Conservation (phyloP, 92 coral and sea anemone genomes). For the Epizoanthus stellaris region DNA sequence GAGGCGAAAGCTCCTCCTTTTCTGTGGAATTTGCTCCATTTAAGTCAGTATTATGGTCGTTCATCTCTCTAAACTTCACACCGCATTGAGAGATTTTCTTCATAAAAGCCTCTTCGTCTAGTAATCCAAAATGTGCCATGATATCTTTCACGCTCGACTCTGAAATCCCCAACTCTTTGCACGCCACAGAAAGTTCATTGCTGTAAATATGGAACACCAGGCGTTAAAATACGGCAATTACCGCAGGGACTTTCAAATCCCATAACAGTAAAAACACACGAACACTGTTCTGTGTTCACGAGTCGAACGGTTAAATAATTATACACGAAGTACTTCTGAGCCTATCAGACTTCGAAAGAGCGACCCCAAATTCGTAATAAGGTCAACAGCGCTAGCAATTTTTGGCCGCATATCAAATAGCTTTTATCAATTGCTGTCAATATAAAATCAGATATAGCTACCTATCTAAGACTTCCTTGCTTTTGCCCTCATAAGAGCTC, state of each 20-base stretch:
- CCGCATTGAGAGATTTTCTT: constrained; percentile 40
- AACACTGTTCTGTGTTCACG: constrained; percentile 18
- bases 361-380: constrained; percentile 30
- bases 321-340: constrained; percentile 1
- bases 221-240: constrained; percentile 32
- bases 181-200: constrained; percentile 67
- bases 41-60: constrained; percentile 2
- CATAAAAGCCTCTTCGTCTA: constrained; percentile 43
- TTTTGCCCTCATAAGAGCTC: constrained; percentile 61
- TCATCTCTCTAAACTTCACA: constrained; percentile 14
- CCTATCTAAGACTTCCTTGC: constrained; percentile 74
- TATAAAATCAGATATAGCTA: constrained; percentile 45
- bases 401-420: constrained; percentile 41
- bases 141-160: constrained; percentile 71
- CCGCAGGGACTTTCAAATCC: constrained; percentile 7
- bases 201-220: constrained; percentile 61
- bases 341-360: constrained; percentile 19
- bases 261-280: constrained; percentile 24
- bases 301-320: constrained; percentile 30
- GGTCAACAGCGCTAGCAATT: constrained; percentile 52
- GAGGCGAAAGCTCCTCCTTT: constrained; percentile 50
- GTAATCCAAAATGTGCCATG: constrained; percentile 68
- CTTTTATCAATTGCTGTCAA: background rate
- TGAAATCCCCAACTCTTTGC: constrained; percentile 71
- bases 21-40: constrained; percentile 49